Evolutionary conservation across 2,888 invertebrate species (phyloP).

Genomic region (Archips xylosteana): DNA sequence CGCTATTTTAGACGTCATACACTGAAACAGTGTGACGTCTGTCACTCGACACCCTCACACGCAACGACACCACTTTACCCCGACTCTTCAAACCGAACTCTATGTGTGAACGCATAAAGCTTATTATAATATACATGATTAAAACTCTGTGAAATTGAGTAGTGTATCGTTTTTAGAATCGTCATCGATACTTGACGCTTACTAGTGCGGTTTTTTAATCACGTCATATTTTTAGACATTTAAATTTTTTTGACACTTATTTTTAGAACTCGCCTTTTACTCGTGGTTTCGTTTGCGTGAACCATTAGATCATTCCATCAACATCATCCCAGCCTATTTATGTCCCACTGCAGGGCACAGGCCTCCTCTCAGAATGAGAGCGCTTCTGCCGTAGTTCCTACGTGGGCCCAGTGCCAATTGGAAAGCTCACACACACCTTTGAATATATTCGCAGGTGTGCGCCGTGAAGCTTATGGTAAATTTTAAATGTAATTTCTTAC

Average conservation of each 20-base stretch:
- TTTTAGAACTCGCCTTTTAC: not conserved
- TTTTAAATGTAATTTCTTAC: too few species aligned
- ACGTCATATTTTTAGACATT: conserved; percentile 40
- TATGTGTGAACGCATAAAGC: not conserved
- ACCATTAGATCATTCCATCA: too few species aligned
- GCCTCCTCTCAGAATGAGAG: too few species aligned
- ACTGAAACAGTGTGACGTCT: conserved; percentile 47
- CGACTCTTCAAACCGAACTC: conserved; percentile 5
- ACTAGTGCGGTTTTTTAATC: conserved; percentile 47
- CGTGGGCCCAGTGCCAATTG: too few species aligned
- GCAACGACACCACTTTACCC: conserved; percentile 24
- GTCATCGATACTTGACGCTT: conserved; percentile 53
- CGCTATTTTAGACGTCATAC: conserved; percentile 49
- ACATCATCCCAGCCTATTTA: too few species aligned
- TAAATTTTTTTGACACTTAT: not conserved
- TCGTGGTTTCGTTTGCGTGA: too few species aligned
- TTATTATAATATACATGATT: conserved; percentile 12
- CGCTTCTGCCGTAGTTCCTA: too few species aligned
- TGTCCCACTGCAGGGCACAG: too few species aligned
- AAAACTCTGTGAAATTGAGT: conserved; percentile 44
- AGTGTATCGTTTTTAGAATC: conserved; percentile 50
- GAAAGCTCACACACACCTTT: too few species aligned
- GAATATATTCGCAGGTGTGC: too few species aligned
- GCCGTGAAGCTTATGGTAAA: too few species aligned
- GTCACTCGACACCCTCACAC: conserved; percentile 47